Conservation (phyloP, 2,797 vertebrate genomes). For the Sorex maritimensis region DNA sequence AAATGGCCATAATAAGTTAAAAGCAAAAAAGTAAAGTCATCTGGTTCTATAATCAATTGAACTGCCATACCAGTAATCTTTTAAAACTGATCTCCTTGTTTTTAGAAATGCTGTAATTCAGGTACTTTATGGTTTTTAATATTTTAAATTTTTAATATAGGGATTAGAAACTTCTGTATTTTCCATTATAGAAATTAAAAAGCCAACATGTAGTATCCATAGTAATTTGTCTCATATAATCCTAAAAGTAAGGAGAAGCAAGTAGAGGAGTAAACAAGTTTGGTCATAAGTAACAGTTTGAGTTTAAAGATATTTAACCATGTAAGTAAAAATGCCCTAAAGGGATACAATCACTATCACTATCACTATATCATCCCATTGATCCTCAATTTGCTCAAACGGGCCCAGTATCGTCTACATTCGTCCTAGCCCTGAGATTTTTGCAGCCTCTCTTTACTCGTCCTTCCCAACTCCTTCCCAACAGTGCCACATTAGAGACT, state of each 20-base stretch:
- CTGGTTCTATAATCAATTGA: constrained; percentile 27
- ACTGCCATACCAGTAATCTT: neutral
- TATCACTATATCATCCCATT: too few species aligned
- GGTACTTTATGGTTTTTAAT: neutral
- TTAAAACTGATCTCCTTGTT: neutral
- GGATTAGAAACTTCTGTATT: constrained; percentile 38
- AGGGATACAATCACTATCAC: neutral
- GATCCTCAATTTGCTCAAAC: too few species aligned
- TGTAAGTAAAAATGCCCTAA: constrained; percentile 62
- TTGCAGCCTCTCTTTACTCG: too few species aligned
- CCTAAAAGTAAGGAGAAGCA: neutral
- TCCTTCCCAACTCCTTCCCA: too few species aligned
- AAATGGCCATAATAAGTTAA: constrained; percentile 62
- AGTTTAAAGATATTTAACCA: constrained; percentile 58
- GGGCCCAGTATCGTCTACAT: too few species aligned
- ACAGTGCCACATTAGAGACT: too few species aligned
- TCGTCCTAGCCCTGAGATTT: too few species aligned
- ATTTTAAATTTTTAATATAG: constrained; percentile 21
- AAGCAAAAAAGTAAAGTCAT: constrained; percentile 50
- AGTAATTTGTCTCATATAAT: constrained; percentile 41
- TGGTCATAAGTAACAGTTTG: neutral
- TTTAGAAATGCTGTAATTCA: constrained; percentile 9
- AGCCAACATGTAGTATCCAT: constrained; percentile 27
- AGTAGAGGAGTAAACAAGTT: constrained; percentile 27
- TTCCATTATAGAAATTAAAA: constrained; percentile 59